Evolutionary conservation across 2,113 vertebrate genomes (phyloP).

Genomic region (Heterocephalus glaber): DNA sequence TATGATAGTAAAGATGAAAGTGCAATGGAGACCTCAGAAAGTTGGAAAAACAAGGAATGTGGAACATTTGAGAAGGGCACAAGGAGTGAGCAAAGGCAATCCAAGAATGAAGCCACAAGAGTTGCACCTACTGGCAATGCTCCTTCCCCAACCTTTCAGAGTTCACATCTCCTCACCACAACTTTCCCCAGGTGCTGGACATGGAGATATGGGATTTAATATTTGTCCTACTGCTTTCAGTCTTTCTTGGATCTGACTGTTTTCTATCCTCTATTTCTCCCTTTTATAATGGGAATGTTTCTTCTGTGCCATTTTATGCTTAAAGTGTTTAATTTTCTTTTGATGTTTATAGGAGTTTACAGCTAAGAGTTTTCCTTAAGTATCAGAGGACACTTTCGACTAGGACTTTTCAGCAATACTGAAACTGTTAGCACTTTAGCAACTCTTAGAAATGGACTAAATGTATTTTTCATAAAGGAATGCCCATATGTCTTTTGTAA

Average conservation of each 20-base stretch:
- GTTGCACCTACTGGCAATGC: neutral
- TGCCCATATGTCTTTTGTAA: neutral
- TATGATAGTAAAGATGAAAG: neutral
- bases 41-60: neutral
- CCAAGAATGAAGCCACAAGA: neutral
- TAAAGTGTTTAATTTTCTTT: neutral
- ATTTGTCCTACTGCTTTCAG: neutral
- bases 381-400: neutral
- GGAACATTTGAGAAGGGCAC: neutral
- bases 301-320: neutral
- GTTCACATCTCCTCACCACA: neutral
- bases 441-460: neutral
- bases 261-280: neutral
- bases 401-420: neutral
- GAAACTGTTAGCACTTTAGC: neutral
- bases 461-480: neutral
- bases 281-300: neutral
- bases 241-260: neutral
- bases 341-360: neutral
- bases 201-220: neutral
- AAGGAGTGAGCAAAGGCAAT: neutral
- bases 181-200: neutral
- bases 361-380: neutral
- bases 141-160: neutral
- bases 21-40: neutral